phyloP scores from a whole-genome alignment of 2,113 vertebrate species.

The Stomatorhinus ivindoensis region DNA sequence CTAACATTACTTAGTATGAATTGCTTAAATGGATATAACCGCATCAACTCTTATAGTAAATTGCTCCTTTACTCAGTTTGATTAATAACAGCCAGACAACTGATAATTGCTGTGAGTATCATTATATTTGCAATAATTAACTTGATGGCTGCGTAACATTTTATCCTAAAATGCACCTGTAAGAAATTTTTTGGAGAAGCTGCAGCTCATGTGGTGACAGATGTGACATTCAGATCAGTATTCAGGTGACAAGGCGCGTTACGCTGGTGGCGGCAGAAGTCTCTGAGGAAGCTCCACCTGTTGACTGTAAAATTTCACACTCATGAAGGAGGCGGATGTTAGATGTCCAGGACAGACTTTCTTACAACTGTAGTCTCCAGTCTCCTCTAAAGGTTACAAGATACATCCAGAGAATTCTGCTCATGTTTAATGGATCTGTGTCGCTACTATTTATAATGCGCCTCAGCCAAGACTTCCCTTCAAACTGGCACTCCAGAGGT shows the following conservation, averaged over 20 bases:
- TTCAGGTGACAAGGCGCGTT: background rate
- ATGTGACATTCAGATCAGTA: background rate
- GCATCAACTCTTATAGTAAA: background rate
- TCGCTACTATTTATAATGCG: background rate
- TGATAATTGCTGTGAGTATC: background rate
- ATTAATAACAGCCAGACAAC: background rate
- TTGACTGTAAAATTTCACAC: background rate
- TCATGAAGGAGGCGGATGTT: background rate
- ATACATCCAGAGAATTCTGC: background rate
- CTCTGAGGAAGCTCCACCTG: background rate
- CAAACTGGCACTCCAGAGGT: background rate
- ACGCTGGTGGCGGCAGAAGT: background rate
- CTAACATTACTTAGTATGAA: background rate
- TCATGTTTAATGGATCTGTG: background rate
- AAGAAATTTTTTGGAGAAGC: background rate
- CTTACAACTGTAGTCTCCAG: background rate
- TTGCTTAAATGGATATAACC: background rate
- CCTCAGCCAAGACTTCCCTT: background rate
- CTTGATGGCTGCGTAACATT: background rate
- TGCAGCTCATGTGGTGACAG: background rate
- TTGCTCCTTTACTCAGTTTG: background rate
- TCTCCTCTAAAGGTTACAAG: background rate
- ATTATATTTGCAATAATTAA: background rate
- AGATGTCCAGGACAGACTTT: background rate
- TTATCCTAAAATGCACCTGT: background rate